These are phyloP conservation scores for Karalla daura DNA, from an alignment of 2,797 vertebrate species.

Conservation along the genomic window DNA sequence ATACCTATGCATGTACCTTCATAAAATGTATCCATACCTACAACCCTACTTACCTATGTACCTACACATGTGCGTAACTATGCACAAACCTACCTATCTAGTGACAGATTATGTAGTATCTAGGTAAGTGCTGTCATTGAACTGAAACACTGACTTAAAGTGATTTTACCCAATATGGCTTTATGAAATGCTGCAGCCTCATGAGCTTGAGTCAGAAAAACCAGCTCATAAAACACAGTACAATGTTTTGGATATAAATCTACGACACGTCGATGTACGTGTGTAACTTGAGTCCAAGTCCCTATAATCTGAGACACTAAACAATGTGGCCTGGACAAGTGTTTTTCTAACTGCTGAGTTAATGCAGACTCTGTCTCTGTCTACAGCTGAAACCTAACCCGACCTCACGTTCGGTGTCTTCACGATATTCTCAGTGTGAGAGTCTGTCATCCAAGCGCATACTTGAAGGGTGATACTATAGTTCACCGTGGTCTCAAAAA, in stretches of 20 bases:
- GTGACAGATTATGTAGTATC: too few species aligned
- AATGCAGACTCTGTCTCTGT: neutral
- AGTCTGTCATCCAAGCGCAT: neutral
- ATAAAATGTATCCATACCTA: too few species aligned
- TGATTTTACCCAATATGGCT: neutral
- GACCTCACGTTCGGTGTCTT: neutral
- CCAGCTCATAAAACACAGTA: neutral
- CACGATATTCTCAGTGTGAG: neutral
- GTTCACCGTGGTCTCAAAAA: conserved; percentile 20
- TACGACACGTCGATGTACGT: neutral
- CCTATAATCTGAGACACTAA: neutral
- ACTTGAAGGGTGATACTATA: neutral
- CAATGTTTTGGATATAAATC: neutral
- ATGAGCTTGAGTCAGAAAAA: neutral
- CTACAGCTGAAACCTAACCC: neutral
- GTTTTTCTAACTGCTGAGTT: neutral
- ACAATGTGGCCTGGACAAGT: neutral
- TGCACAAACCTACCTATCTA: too few species aligned
- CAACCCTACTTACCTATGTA: too few species aligned
- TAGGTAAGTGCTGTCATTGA: neutral
- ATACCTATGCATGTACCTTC: too few species aligned
- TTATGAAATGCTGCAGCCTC: neutral
- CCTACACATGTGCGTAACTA: too few species aligned
- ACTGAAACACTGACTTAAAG: neutral
- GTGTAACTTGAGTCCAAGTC: neutral